Conservation (phyloP, 1,140 invertebrate genomes). For the Lerema accius region DNA sequence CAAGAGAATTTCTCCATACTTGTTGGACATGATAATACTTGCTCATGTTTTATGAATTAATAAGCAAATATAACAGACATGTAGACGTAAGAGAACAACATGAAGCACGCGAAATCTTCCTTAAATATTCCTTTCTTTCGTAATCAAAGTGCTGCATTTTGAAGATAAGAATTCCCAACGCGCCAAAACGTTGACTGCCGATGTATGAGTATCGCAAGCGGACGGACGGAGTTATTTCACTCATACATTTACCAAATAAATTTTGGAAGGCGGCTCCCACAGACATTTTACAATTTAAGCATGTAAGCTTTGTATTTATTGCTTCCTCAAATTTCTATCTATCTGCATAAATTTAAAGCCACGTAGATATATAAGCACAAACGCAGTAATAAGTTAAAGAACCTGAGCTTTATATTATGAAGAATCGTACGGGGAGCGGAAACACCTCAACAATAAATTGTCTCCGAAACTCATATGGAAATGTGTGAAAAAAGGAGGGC, state of each 20-base stretch:
- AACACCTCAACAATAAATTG: slow-evolving; percentile 34
- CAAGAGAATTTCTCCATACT: slow-evolving; percentile 20
- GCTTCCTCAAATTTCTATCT: slow-evolving; percentile 12
- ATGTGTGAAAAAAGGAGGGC: slow-evolving; percentile 26
- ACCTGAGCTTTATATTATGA: slow-evolving; percentile 12
- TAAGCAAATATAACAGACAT: slow-evolving; percentile 49
- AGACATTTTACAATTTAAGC: slow-evolving; percentile 38
- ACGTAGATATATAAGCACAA: too few relatives aligned
- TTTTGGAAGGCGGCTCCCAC: slow-evolving; percentile 38
- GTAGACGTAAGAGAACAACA: slow-evolving; percentile 55
- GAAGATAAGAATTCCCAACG: slow-evolving; percentile 75
- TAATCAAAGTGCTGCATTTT: slow-evolving; percentile 79
- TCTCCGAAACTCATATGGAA: slow-evolving; percentile 34
- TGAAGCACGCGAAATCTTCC: slow-evolving; percentile 68
- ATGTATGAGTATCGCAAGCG: slow-evolving; percentile 54
- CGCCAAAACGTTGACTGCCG: slow-evolving; percentile 53
- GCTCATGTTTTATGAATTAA: slow-evolving; percentile 66
- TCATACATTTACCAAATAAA: slow-evolving; percentile 72
- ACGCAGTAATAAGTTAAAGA: slow-evolving; percentile 21
- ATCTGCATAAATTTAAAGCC: slow-evolving; percentile 19
- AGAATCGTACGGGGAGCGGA: slow-evolving; percentile 15
- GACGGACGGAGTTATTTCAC: slow-evolving; percentile 70
- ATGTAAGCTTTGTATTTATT: slow-evolving; percentile 29
- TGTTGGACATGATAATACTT: slow-evolving; percentile 33
- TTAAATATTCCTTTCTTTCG: slow-evolving; percentile 78